These are phyloP conservation scores for Sardina pilchardus DNA, from an alignment of 2,113 vertebrate species.

Conservation along the genomic window DNA sequence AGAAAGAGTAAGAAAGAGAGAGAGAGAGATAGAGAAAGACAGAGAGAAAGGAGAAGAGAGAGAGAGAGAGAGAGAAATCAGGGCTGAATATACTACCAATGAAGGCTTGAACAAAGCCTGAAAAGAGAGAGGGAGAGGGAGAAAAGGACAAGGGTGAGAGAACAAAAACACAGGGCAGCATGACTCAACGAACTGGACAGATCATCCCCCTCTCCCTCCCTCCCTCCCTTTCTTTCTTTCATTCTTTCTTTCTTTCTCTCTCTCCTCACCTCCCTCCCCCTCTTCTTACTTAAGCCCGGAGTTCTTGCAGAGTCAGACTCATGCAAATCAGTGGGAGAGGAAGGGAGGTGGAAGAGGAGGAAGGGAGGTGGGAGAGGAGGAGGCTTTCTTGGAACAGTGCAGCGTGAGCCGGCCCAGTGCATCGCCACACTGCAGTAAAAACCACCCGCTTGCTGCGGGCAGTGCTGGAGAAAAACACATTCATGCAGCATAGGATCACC, in stretches of 20 bases:
- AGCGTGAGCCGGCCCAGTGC: too few species aligned
- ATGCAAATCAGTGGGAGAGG: not conserved
- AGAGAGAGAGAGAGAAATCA: constrained; percentile 13
- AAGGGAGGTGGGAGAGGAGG: not conserved
- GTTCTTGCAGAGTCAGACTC: not conserved
- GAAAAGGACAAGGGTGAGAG: constrained; percentile 23
- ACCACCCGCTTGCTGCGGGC: not conserved
- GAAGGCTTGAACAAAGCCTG: not conserved
- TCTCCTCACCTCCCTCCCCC: not conserved
- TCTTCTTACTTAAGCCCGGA: not conserved
- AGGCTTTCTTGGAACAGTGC: not conserved
- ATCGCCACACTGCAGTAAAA: not conserved
- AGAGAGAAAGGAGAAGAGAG: not conserved
- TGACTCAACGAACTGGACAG: constrained; percentile 50
- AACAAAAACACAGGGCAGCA: constrained; percentile 33
- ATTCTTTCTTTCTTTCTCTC: not conserved
- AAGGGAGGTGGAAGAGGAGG: not conserved
- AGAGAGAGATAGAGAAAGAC: not conserved
- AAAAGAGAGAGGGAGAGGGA: constrained; percentile 19
- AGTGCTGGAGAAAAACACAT: not conserved
- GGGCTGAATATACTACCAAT: constrained; percentile 18
- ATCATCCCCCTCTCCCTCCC: constrained; percentile 18
- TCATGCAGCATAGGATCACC: too few species aligned
- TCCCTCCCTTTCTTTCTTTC: not conserved
- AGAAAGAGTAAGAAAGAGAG: not conserved